Evolutionary conservation across 2,888 invertebrate species (phyloP).

Genomic region (Papilio demoleus): DNA sequence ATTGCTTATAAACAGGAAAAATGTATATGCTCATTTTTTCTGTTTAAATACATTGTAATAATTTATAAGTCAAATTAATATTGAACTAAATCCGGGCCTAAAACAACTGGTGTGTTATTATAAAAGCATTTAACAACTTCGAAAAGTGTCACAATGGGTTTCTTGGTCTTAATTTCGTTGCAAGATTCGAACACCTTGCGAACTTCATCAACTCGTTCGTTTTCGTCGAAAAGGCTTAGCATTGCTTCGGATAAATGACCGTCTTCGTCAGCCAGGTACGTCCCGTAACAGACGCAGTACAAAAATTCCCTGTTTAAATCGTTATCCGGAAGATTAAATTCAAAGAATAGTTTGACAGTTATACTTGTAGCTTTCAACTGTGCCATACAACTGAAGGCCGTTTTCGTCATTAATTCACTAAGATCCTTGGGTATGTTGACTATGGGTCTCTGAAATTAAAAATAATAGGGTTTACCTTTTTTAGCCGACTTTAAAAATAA

Average conservation of each 20-base stretch:
- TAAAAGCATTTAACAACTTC: slow-evolving; percentile 23
- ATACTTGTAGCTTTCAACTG: background rate
- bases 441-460: slow-evolving; percentile 22
- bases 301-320: slow-evolving; percentile 17
- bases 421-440: background rate
- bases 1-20: background rate
- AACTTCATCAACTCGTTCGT: slow-evolving; percentile 2
- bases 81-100: background rate
- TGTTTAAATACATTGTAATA: background rate
- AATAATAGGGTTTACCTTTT: background rate
- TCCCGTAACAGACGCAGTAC: slow-evolving; percentile 8
- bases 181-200: slow-evolving; percentile 17
- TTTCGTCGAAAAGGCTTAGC: slow-evolving; percentile 5
- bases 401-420: background rate
- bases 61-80: background rate
- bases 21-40: background rate
- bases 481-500: background rate
- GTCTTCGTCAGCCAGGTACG: background rate
- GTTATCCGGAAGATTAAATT: background rate
- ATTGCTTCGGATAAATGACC: slow-evolving; percentile 17
- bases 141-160: slow-evolving; percentile 5
- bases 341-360: slow-evolving; percentile 20
- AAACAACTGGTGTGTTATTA: slow-evolving; percentile 20
- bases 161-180: slow-evolving; percentile 20
- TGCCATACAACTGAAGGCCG: slow-evolving; percentile 2